These are phyloP conservation scores for Coenonympha glycerion DNA, from an alignment of 2,888 invertebrate genomes.

Conservation along the genomic window DNA sequence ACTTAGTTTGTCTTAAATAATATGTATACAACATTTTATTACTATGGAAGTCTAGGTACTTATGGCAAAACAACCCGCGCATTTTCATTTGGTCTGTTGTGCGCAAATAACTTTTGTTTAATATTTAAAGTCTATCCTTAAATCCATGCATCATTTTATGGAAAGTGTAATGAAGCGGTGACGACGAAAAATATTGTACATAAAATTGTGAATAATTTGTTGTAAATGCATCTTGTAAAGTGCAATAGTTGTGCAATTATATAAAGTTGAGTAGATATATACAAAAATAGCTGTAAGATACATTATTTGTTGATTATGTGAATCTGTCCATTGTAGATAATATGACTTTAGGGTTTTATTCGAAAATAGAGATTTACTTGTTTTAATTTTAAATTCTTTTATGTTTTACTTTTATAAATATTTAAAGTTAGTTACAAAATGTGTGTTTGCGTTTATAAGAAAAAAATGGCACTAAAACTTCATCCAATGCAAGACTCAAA, in stretches of 20 bases:
- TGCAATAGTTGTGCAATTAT: constrained; percentile 74
- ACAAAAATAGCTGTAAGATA: constrained; percentile 50
- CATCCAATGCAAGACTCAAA: neutral
- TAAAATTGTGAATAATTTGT: constrained; percentile 67
- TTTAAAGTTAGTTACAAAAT: neutral
- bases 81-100: no score
- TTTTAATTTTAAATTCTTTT: constrained; percentile 10
- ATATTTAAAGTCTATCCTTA: no score
- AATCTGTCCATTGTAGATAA: constrained; percentile 65
- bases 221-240: constrained; percentile 75
- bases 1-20: no score
- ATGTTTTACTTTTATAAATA: constrained; percentile 1
- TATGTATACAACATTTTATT: no score
- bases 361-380: constrained; percentile 13
- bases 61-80: no score
- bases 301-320: constrained; percentile 59
- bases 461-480: neutral
- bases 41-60: no score
- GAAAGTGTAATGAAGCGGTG: constrained; percentile 4
- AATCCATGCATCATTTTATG: no score
- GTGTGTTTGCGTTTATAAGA: neutral
- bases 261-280: constrained; percentile 72
- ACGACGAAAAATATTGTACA: constrained; percentile 45
- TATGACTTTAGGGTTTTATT: constrained; percentile 27
- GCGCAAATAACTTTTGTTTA: no score